A percentile compares a stretch with the other conserved stretches of the same genome.
phyloP scores from a whole-genome alignment of 2,113 vertebrate genomes.

The Solenodon paradoxus region DNA sequence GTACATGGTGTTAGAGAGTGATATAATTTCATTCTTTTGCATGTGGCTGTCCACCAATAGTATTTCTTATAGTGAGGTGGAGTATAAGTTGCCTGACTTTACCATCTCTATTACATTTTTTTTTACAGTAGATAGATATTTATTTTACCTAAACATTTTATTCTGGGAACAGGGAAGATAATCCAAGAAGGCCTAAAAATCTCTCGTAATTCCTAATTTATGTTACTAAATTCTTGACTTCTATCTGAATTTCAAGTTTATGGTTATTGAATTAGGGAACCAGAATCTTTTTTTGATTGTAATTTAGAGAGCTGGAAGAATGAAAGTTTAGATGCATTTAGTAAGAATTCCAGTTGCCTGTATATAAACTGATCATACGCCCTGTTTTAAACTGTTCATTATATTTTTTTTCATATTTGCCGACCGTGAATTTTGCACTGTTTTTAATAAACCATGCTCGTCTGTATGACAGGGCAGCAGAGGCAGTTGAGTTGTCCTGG shows the following conservation, averaged over 20 bases:
- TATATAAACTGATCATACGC: too few relatives aligned
- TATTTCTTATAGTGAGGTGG: background rate
- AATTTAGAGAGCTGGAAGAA: background rate
- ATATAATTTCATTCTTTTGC: too few relatives aligned
- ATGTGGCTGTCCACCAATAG: background rate
- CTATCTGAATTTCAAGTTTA: conserved; percentile 4
- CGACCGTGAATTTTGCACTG: too few relatives aligned
- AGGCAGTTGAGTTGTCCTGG: too few relatives aligned
- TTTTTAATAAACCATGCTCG: too few relatives aligned
- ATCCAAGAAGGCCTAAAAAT: background rate
- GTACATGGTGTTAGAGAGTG: too few relatives aligned
- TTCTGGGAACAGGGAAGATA: background rate
- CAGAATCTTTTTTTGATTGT: background rate
- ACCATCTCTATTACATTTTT: background rate
- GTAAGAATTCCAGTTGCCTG: background rate
- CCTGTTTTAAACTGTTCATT: too few relatives aligned
- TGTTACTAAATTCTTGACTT: background rate
- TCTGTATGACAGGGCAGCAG: too few relatives aligned
- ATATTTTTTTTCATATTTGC: too few relatives aligned
- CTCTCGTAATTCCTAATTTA: background rate
- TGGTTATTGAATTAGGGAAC: background rate
- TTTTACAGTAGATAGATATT: background rate
- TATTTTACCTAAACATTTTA: background rate
- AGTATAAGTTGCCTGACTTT: background rate
- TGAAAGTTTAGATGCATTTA: background rate